phyloP scores from a whole-genome alignment of 2,113 vertebrate species.

The Odocoileus virginianus region DNA sequence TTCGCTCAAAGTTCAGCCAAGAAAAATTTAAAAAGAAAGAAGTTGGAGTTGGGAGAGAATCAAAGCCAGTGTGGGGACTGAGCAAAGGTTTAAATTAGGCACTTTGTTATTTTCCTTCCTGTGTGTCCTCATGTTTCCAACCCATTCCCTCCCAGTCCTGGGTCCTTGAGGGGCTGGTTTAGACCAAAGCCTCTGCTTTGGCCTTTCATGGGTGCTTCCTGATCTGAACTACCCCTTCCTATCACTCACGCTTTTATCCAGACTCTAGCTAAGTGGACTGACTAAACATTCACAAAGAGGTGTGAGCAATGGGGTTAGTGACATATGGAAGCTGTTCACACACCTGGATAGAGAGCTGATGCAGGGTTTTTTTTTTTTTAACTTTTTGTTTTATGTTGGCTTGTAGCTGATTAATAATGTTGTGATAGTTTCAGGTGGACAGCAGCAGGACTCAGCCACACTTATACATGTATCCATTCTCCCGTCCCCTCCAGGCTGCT shows the following conservation, averaged over 20 bases:
- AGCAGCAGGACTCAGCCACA: not conserved
- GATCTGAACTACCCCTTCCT: not conserved
- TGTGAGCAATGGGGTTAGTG: not conserved
- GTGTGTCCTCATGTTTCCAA: not conserved
- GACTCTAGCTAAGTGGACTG: not conserved
- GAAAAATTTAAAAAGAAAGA: not conserved
- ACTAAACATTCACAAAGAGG: not conserved
- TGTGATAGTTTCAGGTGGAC: not conserved
- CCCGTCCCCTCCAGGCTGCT: not conserved
- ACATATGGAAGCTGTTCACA: not conserved
- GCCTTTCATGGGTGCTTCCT: not conserved
- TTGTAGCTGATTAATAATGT: not conserved
- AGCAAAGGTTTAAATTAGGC: not conserved
- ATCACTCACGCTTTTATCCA: not conserved
- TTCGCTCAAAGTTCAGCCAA: slow-evolving; percentile 35
- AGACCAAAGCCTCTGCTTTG: not conserved
- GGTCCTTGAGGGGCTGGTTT: not conserved
- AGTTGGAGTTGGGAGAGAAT: not conserved
- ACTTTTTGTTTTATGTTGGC: not conserved
- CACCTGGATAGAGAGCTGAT: not conserved
- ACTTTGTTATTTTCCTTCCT: not conserved
- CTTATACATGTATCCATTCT: not conserved
- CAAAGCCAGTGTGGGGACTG: not conserved
- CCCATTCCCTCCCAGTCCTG: not conserved
- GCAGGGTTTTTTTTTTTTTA: not conserved